phyloP scores from a whole-genome alignment of 1,140 invertebrate species.

The Samia ricini region DNA sequence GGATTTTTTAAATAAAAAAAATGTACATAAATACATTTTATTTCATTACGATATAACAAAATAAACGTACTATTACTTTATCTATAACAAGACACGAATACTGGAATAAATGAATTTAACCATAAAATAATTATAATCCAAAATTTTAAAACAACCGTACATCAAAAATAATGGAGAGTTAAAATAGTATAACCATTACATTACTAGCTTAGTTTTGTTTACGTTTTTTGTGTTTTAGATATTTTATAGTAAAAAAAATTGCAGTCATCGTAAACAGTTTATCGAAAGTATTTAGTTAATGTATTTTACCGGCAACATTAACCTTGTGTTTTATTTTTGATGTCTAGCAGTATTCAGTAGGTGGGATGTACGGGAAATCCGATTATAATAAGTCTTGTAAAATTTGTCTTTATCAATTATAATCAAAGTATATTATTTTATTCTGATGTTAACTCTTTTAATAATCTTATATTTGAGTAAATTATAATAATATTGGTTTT shows the following conservation, averaged over 20 bases:
- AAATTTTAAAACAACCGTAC: background rate
- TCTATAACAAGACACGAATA: background rate
- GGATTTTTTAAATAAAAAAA: no score
- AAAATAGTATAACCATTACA: background rate
- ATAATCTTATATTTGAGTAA: no score
- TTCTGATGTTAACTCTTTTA: no score
- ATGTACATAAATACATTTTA: no score
- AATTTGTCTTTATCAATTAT: background rate
- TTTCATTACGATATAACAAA: no score
- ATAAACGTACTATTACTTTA: background rate
- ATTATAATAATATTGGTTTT: no score
- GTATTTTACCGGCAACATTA: background rate
- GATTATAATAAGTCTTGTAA: background rate
- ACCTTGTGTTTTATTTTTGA: background rate
- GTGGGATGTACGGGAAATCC: background rate
- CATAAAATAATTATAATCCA: background rate
- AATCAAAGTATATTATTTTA: background rate
- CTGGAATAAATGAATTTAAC: background rate
- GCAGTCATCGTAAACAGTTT: background rate
- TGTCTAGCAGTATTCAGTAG: background rate
- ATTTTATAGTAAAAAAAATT: background rate
- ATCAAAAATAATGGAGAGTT: background rate
- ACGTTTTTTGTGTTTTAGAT: background rate
- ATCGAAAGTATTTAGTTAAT: slow-evolving; percentile 1
- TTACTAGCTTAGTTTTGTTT: background rate